Base-by-base conservation (phyloP, 2,888 invertebrate species). In the Caenorhabditis sp. region DNA sequence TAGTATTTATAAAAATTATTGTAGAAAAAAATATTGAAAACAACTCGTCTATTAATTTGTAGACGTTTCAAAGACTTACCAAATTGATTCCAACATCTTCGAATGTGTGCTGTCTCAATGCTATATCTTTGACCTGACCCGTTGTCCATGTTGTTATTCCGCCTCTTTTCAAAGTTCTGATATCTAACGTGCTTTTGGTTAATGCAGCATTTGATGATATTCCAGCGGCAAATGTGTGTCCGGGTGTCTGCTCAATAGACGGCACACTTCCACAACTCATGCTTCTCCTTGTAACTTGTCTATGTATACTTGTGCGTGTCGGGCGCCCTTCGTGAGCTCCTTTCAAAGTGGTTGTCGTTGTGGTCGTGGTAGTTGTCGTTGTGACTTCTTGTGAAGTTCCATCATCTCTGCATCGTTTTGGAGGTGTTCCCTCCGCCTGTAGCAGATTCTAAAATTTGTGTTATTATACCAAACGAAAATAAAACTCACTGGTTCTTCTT, bases 341-440 rank as follows among this genome's bases (percentile, higher is more conserved):
- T 36, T 66, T 63, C 10, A 62, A 59, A 23, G 60, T 38, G 0
- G 62, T 62, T 1, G 65, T 66, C 1, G 68, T 68, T 2, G 73
- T 68, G 1, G 73, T 73, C 14, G 73, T 73, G 1, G 73, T 73
- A 17, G 73, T 73, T 21, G 73, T 73, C 1, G 73, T 68, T 27
- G 73, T 73, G 17, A 63, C 60, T 60, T 66, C 63, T 27, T 21
- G 59, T 14, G 62, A 49, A 3, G 38, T 27, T 25, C 66, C 63
- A 8, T 67, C 74, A 54, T 74, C 74, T 14, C 70, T 66, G 36
- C 53, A 67, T 3, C 70, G 56, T 43, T 74, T 74, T 12, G 74
- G 70, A 25, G 74, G 74, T 7, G 74, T 74, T 14, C 69, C 73
- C 21, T 73, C 73, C 17, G 59, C 57, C 57, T 43, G 43, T 43